Conservation (phyloP, 2,888 invertebrate species). For the Nemurella pictetii region DNA sequence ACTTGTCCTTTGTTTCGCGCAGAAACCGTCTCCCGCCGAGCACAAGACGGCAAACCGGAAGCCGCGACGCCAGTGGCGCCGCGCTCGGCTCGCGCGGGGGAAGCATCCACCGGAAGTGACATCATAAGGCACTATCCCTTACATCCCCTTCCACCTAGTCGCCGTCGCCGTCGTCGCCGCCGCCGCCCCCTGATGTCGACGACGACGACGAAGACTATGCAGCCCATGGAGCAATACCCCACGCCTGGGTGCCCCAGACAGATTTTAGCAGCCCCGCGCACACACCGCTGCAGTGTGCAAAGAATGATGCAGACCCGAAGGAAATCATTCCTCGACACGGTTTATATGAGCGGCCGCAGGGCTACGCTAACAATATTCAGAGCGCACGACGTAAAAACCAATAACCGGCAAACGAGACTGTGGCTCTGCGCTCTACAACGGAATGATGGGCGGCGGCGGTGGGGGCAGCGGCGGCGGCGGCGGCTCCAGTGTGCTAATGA, state of each 20-base stretch:
- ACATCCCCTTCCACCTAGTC: neutral
- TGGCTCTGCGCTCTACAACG: neutral
- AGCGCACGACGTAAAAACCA: slow-evolving; percentile 27
- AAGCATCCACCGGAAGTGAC: slow-evolving; percentile 31
- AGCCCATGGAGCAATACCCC: no score
- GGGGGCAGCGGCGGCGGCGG: neutral
- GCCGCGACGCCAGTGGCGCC: slow-evolving; percentile 32
- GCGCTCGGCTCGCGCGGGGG: slow-evolving; percentile 29
- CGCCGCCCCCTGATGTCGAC: no score
- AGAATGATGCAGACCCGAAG: no score
- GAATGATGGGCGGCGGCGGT: no score
- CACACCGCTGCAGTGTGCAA: no score
- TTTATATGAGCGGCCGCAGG: neutral
- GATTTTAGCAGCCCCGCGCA: no score
- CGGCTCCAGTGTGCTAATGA: slow-evolving; percentile 38
- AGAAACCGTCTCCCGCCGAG: neutral
- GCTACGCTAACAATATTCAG: slow-evolving; percentile 4
- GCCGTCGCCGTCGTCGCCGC: no score
- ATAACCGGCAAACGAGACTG: slow-evolving; percentile 30
- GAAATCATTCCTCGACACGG: neutral
- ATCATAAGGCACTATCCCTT: slow-evolving; percentile 28
- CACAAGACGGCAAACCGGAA: slow-evolving; percentile 31
- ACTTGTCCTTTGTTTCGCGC: no score
- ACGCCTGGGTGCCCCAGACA: no score
- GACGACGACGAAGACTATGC: no score